Percentiles rank a stretch among this genome's conserved stretches.
Conservation (phyloP, 2,113 vertebrate species). For the Corythaeola cristata region DNA sequence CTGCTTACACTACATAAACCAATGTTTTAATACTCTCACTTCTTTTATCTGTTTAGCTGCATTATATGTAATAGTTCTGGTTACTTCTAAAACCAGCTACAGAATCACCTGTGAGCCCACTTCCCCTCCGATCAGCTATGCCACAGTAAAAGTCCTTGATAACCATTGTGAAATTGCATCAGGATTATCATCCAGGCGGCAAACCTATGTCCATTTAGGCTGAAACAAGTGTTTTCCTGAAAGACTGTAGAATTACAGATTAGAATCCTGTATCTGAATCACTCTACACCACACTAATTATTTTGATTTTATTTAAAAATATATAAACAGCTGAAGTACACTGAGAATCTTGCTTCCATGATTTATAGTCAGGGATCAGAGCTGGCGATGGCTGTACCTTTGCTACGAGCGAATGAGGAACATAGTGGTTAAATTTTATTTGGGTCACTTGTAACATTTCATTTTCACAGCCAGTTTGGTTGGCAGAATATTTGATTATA, state of each 20-base stretch:
- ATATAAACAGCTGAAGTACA: neutral
- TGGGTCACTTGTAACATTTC: constrained; percentile 34
- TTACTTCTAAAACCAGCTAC: neutral
- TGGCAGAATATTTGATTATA: constrained; percentile 32
- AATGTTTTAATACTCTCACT: neutral
- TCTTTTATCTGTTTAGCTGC: neutral
- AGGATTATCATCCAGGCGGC: neutral
- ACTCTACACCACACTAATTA: neutral
- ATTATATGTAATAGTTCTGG: neutral
- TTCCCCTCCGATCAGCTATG: neutral
- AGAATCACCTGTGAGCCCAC: neutral
- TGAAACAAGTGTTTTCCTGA: neutral
- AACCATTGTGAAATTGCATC: neutral
- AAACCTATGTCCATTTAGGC: neutral
- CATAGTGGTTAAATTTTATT: neutral
- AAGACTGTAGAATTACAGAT: neutral
- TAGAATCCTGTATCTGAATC: neutral
- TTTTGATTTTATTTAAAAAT: neutral
- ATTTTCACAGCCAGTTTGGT: constrained; percentile 27
- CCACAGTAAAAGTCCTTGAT: neutral
- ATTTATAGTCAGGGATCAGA: neutral
- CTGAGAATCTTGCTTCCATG: neutral
- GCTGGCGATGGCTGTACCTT: neutral
- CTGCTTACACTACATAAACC: neutral
- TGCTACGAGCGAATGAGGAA: neutral